Evolutionary conservation across 2,797 vertebrate species (phyloP), one percentile per base, ranked within the genome.

Genomic region (Danio kyathit): DNA sequence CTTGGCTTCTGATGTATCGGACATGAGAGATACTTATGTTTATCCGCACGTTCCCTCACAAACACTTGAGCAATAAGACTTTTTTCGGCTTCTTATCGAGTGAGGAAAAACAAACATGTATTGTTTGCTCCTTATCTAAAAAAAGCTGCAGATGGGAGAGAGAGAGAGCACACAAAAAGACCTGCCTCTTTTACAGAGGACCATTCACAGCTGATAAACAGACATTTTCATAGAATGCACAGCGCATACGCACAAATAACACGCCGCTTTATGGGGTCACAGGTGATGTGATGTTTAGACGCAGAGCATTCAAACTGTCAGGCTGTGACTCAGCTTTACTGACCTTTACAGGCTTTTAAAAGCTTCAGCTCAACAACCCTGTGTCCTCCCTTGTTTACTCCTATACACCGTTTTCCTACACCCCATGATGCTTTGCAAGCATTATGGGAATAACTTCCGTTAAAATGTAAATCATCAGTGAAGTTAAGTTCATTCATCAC

Each of bases 61-160:
- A 13, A 74, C 7, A 54, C 57, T 13, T 3, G 13, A 40, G 16
- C 51, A 48, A 41, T 41, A 57, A 64, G 96, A 97, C 0, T 29
- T 86, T 86, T 1, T 92, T 92, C 0, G 65, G 83, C 64, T 84
- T 75, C 64, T 82, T 78, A 76, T 84, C 70, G 74, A 41, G 21
- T 1, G 21, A 66, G 51, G 16, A 65, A 48, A 79, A 66, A 74
- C 43, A 74, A 74, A 74, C 79, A 59, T 16, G 7, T 16, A 46
- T 46, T 8, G 40, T 65, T 80, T 54, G 29, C 29, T 79, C 60
- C 49, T 74, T 17, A 56, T 80, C 71, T 74, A 74, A 65, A 51
- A 51, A 76, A 40, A 67, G 19, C 46, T 11, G 21, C 43, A 78
- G 38, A 67, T 1, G 2, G 44, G 40, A 71, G 21, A 64, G 51